Base-by-base conservation (phyloP, 2,113 vertebrate species). In the Morone saxatilis region DNA sequence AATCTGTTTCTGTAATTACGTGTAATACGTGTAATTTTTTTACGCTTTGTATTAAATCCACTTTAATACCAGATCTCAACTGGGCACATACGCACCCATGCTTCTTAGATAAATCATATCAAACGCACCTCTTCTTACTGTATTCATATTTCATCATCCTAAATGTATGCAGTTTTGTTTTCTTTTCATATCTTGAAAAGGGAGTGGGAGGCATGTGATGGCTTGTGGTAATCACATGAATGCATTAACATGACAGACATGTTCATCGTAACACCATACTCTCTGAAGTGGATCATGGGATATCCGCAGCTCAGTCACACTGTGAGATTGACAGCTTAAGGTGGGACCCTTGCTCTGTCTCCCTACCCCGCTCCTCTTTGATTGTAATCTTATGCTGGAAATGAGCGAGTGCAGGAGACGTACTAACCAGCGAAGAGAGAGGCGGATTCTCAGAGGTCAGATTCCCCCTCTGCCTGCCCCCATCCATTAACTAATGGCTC, bases 401-500 rank as follows among this genome's bases (percentile, higher is more conserved):
- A 80, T 4, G 5, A 59, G 84, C 41, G 67, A 48, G 13, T 67
- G 66, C 45, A 36, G 59, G 38, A 79, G 83, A 72, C 1, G 60
- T 47, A 66, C 1, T 1, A 20, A 60, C 47, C 65, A 38, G 70
- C 3, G 8, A 54, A 53, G 70, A 79, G 68, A 68, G 73, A 86
- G 59, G 73, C 25, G 10, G 76, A 78, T 81, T 88, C 83, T 85
- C 80, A 17, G 73, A 85, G 67, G 88, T 89, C 84, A 71, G 38
- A 25, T 76, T 84, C 71, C 69, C 79, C 51, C 76, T 70, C 62
- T 47, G 61, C 77, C 53, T 86, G 82, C 82, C 78, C 71, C 68
- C 75, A 57, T 57, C 82, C 86, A 86, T 92, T 91, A 92, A 88
- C 81, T 89, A 87, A 92, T 83, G 88, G 78, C 74, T 88, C 61